Conservation (phyloP, 64 coral and sea anemone species). For the Stylophora pistillata region DNA sequence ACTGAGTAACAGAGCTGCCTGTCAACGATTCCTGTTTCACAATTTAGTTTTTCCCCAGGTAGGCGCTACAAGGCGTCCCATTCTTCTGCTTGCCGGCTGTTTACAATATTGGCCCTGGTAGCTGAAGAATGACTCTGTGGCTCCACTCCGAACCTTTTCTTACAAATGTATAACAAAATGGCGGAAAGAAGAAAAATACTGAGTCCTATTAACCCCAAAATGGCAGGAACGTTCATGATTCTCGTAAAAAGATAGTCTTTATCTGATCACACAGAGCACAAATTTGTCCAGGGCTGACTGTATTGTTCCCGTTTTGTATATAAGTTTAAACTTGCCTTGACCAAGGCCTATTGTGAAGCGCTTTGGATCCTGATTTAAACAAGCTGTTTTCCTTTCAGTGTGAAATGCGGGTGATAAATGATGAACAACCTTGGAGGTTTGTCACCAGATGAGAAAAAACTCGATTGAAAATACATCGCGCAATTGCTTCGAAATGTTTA, state of each 20-base stretch:
- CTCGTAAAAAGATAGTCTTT: not conserved
- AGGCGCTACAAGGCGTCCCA: slow-evolving; percentile 8
- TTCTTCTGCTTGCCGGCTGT: not conserved
- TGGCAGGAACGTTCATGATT: slow-evolving; percentile 23
- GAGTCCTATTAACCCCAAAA: slow-evolving; percentile 5
- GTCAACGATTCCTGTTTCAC: no score
- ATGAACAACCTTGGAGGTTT: not conserved
- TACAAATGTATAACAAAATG: slow-evolving; percentile 35
- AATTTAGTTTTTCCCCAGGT: no score
- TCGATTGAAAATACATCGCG: not conserved
- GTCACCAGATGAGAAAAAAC: not conserved
- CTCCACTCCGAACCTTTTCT: slow-evolving; percentile 27
- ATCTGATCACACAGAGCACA: not conserved
- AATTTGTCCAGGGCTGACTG: not conserved
- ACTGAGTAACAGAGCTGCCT: not conserved
- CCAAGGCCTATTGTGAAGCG: not conserved
- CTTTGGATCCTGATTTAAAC: not conserved
- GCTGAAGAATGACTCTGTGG: not conserved
- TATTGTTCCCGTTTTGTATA: not conserved
- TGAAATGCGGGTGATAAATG: not conserved
- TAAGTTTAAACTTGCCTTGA: not conserved
- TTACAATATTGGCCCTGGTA: not conserved
- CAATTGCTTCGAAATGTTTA: not conserved
- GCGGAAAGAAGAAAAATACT: slow-evolving; percentile 11
- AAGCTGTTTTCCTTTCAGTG: not conserved